phyloP scores from a whole-genome alignment of 1,140 invertebrate genomes.

The Ceratoteleas bidentatus region DNA sequence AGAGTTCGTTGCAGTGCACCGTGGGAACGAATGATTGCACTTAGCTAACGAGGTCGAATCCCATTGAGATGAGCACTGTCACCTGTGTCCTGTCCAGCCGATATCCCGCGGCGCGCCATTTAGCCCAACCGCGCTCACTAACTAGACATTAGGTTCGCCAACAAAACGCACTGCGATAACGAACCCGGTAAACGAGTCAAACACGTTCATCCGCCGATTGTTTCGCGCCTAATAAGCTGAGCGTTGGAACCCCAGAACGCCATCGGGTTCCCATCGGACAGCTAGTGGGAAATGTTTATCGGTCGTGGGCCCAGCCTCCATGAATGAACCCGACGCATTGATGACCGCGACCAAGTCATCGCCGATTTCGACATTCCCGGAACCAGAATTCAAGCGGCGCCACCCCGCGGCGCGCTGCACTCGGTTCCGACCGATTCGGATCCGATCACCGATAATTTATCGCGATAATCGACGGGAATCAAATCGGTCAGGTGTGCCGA shows the following conservation, averaged over 20 bases:
- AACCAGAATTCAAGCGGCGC: constrained; percentile 47
- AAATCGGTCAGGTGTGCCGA: constrained; percentile 25
- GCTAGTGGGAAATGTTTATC: constrained; percentile 42
- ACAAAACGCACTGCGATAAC: constrained; percentile 75
- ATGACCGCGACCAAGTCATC: constrained; percentile 70
- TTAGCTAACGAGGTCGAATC: constrained; percentile 77
- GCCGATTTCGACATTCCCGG: constrained; percentile 55
- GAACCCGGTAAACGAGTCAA: constrained; percentile 73
- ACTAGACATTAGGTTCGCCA: constrained; percentile 65
- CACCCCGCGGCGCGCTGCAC: constrained; percentile 62
- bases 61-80: constrained; percentile 68
- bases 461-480: constrained; percentile 31
- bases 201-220: constrained; percentile 70
- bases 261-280: constrained; percentile 24
- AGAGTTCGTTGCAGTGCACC: constrained; percentile 28
- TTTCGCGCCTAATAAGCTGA: constrained; percentile 47
- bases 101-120: constrained; percentile 70
- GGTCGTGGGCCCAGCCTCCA: constrained; percentile 51
- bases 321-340: constrained; percentile 75
- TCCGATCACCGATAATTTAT: constrained; percentile 20
- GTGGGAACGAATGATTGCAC: constrained; percentile 72
- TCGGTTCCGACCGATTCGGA: constrained; percentile 5
- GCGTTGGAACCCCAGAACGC: constrained; percentile 26
- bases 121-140: constrained; percentile 45
- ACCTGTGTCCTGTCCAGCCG: constrained; percentile 71